Percentiles rank a stretch among this genome's conserved stretches.
Conservation (phyloP, 2,797 vertebrate genomes). For the Anas bernieri region DNA sequence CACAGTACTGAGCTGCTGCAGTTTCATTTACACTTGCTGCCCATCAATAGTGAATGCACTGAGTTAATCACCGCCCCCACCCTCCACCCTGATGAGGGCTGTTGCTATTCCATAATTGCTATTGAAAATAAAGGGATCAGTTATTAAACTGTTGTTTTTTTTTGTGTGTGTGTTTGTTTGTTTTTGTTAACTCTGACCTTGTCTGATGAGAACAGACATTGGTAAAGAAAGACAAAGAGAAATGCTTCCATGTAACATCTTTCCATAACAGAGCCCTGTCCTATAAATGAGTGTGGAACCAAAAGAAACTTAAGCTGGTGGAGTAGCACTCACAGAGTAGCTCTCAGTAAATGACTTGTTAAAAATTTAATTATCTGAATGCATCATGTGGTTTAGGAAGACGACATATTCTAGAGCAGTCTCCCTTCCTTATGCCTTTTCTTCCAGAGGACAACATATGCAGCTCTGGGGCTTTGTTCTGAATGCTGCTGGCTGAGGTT, state of each 20-base stretch:
- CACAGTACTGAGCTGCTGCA: background rate
- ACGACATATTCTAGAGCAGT: conserved; percentile 81
- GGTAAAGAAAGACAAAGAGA: conserved; percentile 68
- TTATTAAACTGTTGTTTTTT: background rate
- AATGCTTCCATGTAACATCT: conserved; percentile 68
- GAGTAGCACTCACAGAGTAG: conserved; percentile 70
- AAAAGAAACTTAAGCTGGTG: conserved; percentile 82
- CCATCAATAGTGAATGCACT: conserved; percentile 7
- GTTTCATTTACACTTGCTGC: conserved; percentile 22
- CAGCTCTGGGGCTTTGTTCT: conserved; percentile 62
- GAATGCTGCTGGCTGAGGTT: conserved; percentile 75
- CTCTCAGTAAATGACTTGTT: conserved; percentile 85
- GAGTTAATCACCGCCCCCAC: background rate
- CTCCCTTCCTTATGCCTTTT: conserved; percentile 75
- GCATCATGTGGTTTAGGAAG: conserved; percentile 85
- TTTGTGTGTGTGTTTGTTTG: background rate
- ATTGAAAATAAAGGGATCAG: background rate
- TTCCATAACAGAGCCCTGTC: conserved; percentile 79
- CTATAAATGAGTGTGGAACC: conserved; percentile 81
- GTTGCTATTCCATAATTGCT: background rate
- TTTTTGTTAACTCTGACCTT: conserved; percentile 68
- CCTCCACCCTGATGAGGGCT: background rate
- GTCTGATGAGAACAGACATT: conserved; percentile 39
- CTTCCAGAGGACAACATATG: conserved; percentile 70
- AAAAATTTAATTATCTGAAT: conserved; percentile 89